Conservation (phyloP, 1,140 invertebrate genomes). For the Apis florea region DNA sequence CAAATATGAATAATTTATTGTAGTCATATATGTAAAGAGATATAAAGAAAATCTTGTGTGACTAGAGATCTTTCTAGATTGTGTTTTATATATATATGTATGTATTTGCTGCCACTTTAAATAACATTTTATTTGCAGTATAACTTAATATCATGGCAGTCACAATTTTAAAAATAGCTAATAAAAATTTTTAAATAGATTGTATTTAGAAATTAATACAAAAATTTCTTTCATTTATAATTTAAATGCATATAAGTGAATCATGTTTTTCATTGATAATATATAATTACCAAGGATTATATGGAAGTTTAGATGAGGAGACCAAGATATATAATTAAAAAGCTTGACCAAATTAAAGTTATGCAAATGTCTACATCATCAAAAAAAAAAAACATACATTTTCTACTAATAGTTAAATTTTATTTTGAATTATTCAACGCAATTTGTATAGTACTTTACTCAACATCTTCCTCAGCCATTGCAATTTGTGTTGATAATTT, state of each 20-base stretch:
- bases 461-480: conserved; percentile 78
- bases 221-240: conserved; percentile 24
- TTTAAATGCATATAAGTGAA: conserved; percentile 34
- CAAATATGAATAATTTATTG: conserved; percentile 20
- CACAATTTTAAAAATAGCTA: background rate
- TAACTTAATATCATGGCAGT: conserved; percentile 21
- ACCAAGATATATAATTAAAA: conserved; percentile 27
- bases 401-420: conserved; percentile 62
- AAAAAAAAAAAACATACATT: conserved; percentile 53
- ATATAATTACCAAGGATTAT: conserved; percentile 30
- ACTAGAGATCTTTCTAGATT: conserved; percentile 20
- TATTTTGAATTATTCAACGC: conserved; percentile 67
- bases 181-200: conserved; percentile 15
- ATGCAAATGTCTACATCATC: conserved; percentile 42
- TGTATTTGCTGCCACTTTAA: conserved; percentile 7
- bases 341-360: conserved; percentile 41
- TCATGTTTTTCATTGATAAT: conserved; percentile 14
- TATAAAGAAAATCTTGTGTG: conserved; percentile 20
- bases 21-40: conserved; percentile 6
- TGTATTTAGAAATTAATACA: conserved; percentile 33
- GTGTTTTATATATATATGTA: background rate
- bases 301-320: conserved; percentile 50
- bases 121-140: background rate
- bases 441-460: conserved; percentile 69
- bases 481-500: conserved; percentile 68